phyloP scores from a whole-genome alignment of 2,888 invertebrate species.

The Syrista parreyssii region DNA sequence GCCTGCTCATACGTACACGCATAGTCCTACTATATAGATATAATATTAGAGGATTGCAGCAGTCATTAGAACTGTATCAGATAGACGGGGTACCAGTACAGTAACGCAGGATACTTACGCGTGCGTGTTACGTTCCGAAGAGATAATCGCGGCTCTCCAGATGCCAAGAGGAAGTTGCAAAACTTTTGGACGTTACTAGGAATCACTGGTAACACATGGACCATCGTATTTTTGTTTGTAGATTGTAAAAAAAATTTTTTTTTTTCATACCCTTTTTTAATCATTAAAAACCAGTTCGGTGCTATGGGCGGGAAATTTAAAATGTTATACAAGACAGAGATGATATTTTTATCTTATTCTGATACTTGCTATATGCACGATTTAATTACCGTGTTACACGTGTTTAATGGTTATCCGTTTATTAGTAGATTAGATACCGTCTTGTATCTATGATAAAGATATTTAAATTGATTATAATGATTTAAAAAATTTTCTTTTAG shows the following conservation, averaged over 20 bases:
- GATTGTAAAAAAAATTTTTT: not conserved
- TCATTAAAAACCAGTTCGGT: not conserved
- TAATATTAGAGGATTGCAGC: constrained; percentile 14
- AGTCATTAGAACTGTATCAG: constrained; percentile 40
- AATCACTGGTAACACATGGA: not conserved
- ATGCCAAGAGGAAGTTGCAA: not conserved
- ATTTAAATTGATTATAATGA: not conserved
- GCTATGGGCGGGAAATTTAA: not conserved
- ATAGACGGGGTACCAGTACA: not conserved
- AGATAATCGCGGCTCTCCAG: not conserved
- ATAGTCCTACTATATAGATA: constrained; percentile 15
- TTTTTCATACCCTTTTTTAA: not conserved
- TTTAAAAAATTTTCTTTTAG: not conserved
- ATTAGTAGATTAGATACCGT: not conserved
- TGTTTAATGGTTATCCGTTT: not conserved
- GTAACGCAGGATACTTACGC: not conserved
- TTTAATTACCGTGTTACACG: not conserved
- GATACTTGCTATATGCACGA: not conserved
- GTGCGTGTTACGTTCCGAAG: not conserved
- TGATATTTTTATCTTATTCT: not conserved
- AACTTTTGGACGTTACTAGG: not conserved
- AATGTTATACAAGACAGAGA: not conserved
- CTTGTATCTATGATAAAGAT: too few species aligned
- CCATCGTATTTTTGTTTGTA: too few species aligned
- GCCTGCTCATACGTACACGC: constrained; percentile 27